Evolutionary conservation across 2,888 invertebrate genomes (phyloP).

Genomic region (Thumatha senex): DNA sequence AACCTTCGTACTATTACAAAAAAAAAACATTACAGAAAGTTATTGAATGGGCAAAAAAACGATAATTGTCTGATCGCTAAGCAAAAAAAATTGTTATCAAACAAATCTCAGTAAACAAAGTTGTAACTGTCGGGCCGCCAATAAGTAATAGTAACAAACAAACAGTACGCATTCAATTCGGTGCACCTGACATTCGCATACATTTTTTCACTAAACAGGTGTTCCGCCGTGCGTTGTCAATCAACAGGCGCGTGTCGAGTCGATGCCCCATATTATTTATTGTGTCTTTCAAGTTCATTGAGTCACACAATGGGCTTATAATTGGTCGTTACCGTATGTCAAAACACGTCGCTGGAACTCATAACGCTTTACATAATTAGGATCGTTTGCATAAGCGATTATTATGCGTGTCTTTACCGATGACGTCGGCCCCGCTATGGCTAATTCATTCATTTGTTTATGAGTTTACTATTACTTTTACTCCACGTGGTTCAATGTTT

Average conservation of each 20-base stretch:
- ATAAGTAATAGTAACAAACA: slow-evolving; percentile 51
- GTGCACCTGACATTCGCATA: slow-evolving; percentile 68
- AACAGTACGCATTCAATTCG: slow-evolving; percentile 54
- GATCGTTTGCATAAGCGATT: slow-evolving; percentile 78
- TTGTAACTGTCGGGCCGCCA: slow-evolving; percentile 23
- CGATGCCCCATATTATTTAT: slow-evolving; percentile 79
- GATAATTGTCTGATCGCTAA: too few species aligned
- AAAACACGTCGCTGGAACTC: slow-evolving; percentile 70
- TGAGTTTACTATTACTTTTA: slow-evolving; percentile 76
- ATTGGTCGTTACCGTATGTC: slow-evolving; percentile 77
- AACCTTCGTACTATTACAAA: too few species aligned
- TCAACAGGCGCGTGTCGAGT: slow-evolving; percentile 51
- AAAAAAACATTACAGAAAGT: too few species aligned
- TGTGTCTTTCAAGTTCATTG: slow-evolving; percentile 77
- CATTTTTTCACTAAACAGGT: slow-evolving; percentile 76
- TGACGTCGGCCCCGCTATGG: slow-evolving; percentile 70
- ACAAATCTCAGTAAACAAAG: slow-evolving; percentile 45
- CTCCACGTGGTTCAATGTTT: slow-evolving; percentile 77
- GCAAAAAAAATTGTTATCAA: slow-evolving; percentile 2
- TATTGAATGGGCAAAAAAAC: too few species aligned
- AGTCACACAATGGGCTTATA: slow-evolving; percentile 76
- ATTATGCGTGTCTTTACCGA: slow-evolving; percentile 76
- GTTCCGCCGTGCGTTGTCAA: slow-evolving; percentile 49
- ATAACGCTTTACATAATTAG: slow-evolving; percentile 80
- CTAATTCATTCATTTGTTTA: slow-evolving; percentile 78